Evolutionary conservation across 1,140 invertebrate species (phyloP).

Genomic region (Trypoxylus dichotomus): DNA sequence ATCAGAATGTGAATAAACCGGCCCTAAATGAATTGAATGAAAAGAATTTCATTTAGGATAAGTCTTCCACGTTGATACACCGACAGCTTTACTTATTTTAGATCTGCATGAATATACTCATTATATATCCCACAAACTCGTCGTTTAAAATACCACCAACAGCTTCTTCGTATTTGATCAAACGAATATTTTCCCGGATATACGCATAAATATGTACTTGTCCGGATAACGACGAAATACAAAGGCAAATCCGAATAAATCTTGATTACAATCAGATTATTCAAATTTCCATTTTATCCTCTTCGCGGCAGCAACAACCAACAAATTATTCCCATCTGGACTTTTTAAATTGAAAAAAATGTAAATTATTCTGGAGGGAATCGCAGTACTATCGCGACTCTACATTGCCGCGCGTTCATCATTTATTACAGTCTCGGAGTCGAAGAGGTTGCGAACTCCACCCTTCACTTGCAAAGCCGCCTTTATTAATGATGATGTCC

Average conservation of each 20-base stretch:
- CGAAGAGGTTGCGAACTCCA: not conserved
- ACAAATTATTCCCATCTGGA: not conserved
- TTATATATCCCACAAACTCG: no score
- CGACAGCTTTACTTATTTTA: no score
- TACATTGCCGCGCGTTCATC: not conserved
- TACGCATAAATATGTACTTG: no score
- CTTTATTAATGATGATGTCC: conserved; percentile 3
- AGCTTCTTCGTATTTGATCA: no score
- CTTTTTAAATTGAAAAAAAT: not conserved
- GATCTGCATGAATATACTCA: no score
- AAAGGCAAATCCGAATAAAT: not conserved
- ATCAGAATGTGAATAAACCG: no score
- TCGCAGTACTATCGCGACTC: not conserved
- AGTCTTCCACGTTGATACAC: no score
- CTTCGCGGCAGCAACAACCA: not conserved
- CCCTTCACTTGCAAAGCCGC: not conserved
- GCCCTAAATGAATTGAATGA: no score
- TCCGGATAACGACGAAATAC: not conserved
- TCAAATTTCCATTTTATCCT: not conserved
- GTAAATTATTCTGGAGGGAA: not conserved
- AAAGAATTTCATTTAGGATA: no score
- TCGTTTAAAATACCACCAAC: no score
- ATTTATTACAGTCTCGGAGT: not conserved
- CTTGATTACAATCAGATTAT: not conserved
- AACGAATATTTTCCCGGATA: no score